Evolutionary conservation across 1,140 invertebrate genomes (phyloP).

Genomic region (Drosophila willistoni): DNA sequence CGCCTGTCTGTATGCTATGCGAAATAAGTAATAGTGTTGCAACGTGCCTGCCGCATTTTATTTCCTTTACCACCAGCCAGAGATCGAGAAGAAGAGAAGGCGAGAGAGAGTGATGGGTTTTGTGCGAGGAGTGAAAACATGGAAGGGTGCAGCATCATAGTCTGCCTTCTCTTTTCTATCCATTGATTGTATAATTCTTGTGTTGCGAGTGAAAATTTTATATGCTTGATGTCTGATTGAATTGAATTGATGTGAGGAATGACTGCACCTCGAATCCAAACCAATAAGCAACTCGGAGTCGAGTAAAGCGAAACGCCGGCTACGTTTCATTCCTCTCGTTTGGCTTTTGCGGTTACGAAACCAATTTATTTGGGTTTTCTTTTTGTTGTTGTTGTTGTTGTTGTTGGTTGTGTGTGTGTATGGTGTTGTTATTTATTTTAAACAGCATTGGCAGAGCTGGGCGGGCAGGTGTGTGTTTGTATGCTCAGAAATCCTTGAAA

Average conservation of each 20-base stretch:
- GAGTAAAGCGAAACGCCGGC: background rate
- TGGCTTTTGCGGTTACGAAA: conserved; percentile 82
- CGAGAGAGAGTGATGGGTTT: conserved; percentile 12
- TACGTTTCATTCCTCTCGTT: conserved; percentile 40
- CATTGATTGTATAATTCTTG: conserved; percentile 80
- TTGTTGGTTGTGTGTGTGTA: conserved; percentile 26
- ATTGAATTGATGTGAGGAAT: conserved; percentile 77
- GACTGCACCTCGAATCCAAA: conserved; percentile 34
- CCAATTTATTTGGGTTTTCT: conserved; percentile 78
- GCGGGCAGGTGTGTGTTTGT: conserved; percentile 29
- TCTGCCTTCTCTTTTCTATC: conserved; percentile 36
- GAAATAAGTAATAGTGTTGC: conserved; percentile 82
- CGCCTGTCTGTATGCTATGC: conserved; percentile 65
- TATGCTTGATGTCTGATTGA: conserved; percentile 81
- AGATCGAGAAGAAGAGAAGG: conserved; percentile 9
- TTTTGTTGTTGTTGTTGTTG: conserved; percentile 2
- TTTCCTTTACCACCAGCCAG: conserved; percentile 57
- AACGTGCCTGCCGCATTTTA: conserved; percentile 81
- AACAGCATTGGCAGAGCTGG: conserved; percentile 57
- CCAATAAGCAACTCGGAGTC: too few relatives aligned
- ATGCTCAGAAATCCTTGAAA: conserved; percentile 63
- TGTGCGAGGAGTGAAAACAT: background rate
- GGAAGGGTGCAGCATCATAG: background rate
- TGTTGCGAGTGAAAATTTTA: conserved; percentile 74
- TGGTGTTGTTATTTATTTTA: conserved; percentile 76